phyloP scores from a whole-genome alignment of 2,888 invertebrate genomes.

The Agonum fuliginosum region DNA sequence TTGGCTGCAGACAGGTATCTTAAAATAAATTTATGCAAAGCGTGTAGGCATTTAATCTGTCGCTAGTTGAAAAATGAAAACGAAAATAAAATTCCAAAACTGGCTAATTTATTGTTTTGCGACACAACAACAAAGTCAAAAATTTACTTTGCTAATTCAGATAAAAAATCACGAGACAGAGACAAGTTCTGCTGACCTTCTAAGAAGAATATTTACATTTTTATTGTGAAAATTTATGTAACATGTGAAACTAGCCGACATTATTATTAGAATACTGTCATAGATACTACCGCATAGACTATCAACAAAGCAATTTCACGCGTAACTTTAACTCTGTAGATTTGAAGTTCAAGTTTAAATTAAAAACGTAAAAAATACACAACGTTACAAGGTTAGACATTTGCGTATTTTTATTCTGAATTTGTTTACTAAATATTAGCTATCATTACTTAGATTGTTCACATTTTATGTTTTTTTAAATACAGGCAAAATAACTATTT shows the following conservation, averaged over 20 bases:
- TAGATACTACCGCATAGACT: background rate
- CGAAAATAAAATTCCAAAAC: background rate
- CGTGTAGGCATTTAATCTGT: no score
- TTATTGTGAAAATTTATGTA: slow-evolving; percentile 18
- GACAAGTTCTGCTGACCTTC: slow-evolving; percentile 21
- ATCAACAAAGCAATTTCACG: background rate
- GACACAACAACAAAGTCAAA: background rate
- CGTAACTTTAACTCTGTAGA: background rate
- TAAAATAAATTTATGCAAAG: no score
- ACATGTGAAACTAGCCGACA: background rate
- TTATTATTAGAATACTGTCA: background rate
- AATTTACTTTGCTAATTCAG: slow-evolving; percentile 17
- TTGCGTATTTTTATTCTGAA: no score
- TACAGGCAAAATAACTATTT: no score
- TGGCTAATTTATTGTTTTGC: background rate
- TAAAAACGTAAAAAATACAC: background rate
- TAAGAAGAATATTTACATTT: slow-evolving; percentile 26
- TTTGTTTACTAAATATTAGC: no score
- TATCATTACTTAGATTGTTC: no score
- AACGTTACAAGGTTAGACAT: background rate
- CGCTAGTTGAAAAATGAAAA: background rate
- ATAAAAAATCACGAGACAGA: background rate
- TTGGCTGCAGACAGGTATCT: no score
- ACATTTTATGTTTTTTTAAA: no score
- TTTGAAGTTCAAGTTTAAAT: background rate